Evolutionary conservation across 2,113 vertebrate genomes (phyloP).

Genomic region (Chrysemys picta): DNA sequence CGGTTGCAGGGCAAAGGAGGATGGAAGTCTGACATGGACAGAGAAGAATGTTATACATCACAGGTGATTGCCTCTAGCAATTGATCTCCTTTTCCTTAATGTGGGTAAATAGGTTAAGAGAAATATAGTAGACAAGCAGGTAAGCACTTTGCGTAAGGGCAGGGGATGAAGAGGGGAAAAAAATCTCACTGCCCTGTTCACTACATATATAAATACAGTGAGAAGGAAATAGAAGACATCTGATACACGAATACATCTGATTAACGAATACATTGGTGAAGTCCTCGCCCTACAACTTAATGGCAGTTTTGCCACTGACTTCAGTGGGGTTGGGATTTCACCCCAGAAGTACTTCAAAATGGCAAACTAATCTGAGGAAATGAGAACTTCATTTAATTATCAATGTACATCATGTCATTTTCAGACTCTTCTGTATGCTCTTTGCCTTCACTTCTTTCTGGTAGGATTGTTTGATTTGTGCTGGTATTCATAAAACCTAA

Average conservation of each 20-base stretch:
- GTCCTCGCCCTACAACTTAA: not conserved
- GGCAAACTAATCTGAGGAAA: not conserved
- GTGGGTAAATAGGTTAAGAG: not conserved
- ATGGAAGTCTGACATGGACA: not conserved
- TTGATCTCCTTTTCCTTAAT: not conserved
- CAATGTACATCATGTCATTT: conserved; percentile 23
- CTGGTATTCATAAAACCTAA: conserved; percentile 32
- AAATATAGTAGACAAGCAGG: not conserved
- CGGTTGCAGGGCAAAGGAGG: not conserved
- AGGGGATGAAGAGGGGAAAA: not conserved
- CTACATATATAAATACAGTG: not conserved
- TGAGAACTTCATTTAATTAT: conserved; percentile 27
- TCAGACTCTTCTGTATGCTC: not conserved
- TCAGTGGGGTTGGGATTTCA: not conserved
- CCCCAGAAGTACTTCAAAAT: not conserved
- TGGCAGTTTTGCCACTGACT: not conserved
- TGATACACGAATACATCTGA: not conserved
- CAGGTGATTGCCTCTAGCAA: not conserved
- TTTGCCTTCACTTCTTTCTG: not conserved
- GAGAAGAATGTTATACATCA: not conserved
- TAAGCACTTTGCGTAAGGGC: not conserved
- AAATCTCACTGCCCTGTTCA: not conserved
- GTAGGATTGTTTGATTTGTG: not conserved
- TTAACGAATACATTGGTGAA: not conserved
- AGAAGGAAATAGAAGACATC: not conserved